Evolutionary conservation across 2,888 invertebrate species (phyloP), one percentile per base, ranked within the genome.

Genomic region (Idaea aversata): DNA sequence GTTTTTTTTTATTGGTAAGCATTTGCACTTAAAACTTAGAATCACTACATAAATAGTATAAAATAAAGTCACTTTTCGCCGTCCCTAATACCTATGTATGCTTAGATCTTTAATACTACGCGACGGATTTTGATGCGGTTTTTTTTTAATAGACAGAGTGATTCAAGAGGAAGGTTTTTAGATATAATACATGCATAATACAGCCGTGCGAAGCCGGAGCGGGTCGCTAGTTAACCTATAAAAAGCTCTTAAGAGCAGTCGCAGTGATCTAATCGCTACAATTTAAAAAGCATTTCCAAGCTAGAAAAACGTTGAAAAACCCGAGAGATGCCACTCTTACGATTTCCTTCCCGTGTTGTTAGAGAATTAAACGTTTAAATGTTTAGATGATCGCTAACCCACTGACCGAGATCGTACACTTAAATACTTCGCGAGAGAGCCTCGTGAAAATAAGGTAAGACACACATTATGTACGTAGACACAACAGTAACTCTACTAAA

Each of bases 361-460:
- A 80, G 76, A 76, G 73, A 78, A 81, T 78, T 75, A 69, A 69
- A 71, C 70, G 77, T 47, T 47, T 47, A 47, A 25, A 63, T 38
- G 58, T 10, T 47, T 47, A 47, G 77, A 80, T 79, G 78, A 65
- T 74, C 78, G 69, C 72, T 72, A 88, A 75, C 84, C 87, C 80
- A 76, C 72, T 88, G 79, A 87, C 90, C 87, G 77, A 85, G 82
- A 78, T 84, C 76, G 72, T 71, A 79, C 78, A 77, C 82, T 84
- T 71, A 10, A 47, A 47, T 47, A 47, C 47, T 67, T 75, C 73
- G 81, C 47, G 88, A 81, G 88, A 89, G 89, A 88, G 88, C 85
- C 47, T 47, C 47, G 47, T 47, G 47, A 47, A 47, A 13, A 47
- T 4, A 47, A 47, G 47, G 10, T 47, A 10, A 47, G 47, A 64